Evolutionary conservation across 2,888 invertebrate species (phyloP), one percentile per base, ranked within the genome.

Genomic region (Polymixis flavicincta): DNA sequence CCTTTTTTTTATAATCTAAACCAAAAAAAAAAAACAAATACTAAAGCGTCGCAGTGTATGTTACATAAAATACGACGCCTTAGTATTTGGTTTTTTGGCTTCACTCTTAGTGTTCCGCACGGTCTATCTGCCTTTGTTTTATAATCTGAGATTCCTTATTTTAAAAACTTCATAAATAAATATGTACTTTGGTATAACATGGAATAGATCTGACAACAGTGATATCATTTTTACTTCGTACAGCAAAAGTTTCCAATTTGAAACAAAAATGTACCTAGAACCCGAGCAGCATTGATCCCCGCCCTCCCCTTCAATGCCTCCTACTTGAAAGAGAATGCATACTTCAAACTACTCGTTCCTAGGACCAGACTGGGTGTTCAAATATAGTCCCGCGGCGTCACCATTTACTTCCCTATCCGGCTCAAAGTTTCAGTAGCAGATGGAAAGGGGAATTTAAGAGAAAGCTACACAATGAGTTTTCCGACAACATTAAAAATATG

Each of bases 301-400:
- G 19, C 9, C 17, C 17, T 75, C n/a, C 48, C 32, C 45, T 45
- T 0, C 0, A 52, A 65, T 76, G 45, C 76, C 45, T 25, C 65
- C 59, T 32, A 54, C n/a, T 17, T 61, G n/a, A 67, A 61, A 61
- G n/a, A 11, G 22, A 54, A 37, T 66, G 32, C 60, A 48, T 28
- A 61, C 66, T 67, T 61, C 77, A 61, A 76, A 67, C 61, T 42
- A 42, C 50, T 37, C 61, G 28, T 60, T 60, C 42, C 37, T 77
- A 42, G 37, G 68, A 55, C 55, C 77, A 28, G 48, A n/a, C 76
- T 28, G 59, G 37, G 8, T 7, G 54, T 76, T 59, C 22, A 25
- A 42, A 59, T 22, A 74, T 54, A n/a, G 66, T 60, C 45, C 76
- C 0, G 14, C 11, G 25, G 25, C 22, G 17, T 22, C 32, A 37